These are phyloP conservation scores for Cydia fagiglandana DNA, from an alignment of 1,140 invertebrate genomes.

Conservation along the genomic window DNA sequence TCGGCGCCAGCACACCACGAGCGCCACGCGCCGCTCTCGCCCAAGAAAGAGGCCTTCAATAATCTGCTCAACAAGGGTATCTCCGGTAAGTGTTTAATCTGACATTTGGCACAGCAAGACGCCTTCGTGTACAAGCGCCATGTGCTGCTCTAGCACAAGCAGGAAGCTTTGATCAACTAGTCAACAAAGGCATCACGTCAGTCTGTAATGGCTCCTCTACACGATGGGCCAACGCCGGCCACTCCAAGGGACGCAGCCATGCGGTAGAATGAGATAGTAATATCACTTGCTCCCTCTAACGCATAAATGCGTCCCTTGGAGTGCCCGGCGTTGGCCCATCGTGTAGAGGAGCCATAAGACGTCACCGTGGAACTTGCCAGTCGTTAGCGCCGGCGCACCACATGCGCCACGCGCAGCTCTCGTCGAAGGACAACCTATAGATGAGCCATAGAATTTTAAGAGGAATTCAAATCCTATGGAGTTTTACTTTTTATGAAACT, in stretches of 20 bases:
- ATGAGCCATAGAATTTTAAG: no score
- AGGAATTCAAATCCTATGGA: no score
- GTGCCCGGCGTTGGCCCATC: no score
- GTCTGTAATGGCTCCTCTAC: no score
- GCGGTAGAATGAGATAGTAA: no score
- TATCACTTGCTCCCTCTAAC: no score
- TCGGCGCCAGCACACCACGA: conserved; percentile 69
- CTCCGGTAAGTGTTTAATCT: conserved; percentile 32
- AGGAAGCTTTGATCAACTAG: conserved; percentile 81
- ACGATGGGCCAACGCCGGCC: no score
- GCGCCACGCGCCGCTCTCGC: conserved; percentile 70
- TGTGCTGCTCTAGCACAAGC: conserved; percentile 79
- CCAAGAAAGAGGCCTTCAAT: conserved; percentile 83
- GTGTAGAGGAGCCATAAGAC: no score
- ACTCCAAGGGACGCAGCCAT: no score
- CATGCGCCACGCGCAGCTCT: conserved; percentile 64
- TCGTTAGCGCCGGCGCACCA: conserved; percentile 70
- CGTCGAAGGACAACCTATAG: conserved; percentile 82
- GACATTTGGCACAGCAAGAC: neutral
- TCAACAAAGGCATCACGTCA: conserved; percentile 79
- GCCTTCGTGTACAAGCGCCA: conserved; percentile 44
- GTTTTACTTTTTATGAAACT: no score
- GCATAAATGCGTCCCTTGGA: no score
- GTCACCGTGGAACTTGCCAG: conserved; percentile 73
- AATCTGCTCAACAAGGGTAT: conserved; percentile 80